phyloP scores from a whole-genome alignment of 2,888 invertebrate species.

The Serrognathus titanus region DNA sequence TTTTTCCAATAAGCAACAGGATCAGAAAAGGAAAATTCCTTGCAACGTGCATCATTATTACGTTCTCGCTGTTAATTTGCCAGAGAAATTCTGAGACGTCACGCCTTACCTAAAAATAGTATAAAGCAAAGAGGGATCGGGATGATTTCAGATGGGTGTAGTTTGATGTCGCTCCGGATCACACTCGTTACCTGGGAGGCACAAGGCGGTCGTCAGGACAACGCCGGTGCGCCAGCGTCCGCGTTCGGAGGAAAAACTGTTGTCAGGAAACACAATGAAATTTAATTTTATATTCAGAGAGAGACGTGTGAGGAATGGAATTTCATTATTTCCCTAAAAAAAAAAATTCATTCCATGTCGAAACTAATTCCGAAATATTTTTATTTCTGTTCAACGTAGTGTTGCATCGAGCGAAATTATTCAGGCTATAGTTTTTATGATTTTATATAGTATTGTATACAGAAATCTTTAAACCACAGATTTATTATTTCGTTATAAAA shows the following conservation, averaged over 20 bases:
- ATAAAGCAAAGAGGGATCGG: conserved; percentile 3
- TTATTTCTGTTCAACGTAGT: too few species aligned
- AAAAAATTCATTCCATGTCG: conserved; percentile 1
- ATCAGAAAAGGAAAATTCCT: not conserved
- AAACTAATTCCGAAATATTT: too few species aligned
- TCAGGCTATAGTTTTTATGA: too few species aligned
- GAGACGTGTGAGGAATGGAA: conserved; percentile 4
- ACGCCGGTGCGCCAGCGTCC: conserved; percentile 11
- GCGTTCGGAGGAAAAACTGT: conserved; percentile 5
- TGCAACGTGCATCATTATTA: not conserved
- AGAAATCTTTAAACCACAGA: too few species aligned
- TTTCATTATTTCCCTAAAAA: not conserved
- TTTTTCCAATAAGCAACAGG: not conserved
- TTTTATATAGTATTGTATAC: too few species aligned
- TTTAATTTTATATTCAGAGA: conserved; percentile 19
- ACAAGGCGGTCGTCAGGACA: conserved; percentile 21
- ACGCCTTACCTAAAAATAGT: conserved; percentile 1
- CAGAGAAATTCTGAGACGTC: not conserved
- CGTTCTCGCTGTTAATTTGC: not conserved
- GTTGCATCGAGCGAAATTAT: too few species aligned
- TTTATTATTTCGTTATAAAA: too few species aligned
- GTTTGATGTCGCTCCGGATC: conserved; percentile 15
- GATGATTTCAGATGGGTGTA: conserved; percentile 17
- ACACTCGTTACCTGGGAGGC: conserved; percentile 22
- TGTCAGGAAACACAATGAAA: conserved; percentile 20